A percentile compares a stretch with the other conserved stretches of the same genome.
Conservation (phyloP, 2,113 vertebrate genomes). For the Nibea albiflora region DNA sequence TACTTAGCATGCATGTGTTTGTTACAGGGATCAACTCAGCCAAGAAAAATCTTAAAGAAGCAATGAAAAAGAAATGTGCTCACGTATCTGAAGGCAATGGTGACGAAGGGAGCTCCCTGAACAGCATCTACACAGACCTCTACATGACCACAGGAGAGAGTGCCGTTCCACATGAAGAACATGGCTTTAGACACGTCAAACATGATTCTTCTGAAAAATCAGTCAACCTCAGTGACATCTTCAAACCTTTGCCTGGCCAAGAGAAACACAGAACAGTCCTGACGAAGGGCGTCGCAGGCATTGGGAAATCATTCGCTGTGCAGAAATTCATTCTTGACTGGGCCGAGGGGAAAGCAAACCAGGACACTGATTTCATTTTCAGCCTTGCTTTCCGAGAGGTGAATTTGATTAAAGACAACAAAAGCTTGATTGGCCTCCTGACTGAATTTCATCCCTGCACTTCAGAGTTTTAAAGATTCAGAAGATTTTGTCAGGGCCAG, state of each 20-base stretch:
- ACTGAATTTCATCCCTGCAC: slow-evolving; percentile 36
- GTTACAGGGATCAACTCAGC: too few relatives aligned
- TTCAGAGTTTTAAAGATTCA: not conserved
- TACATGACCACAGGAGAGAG: slow-evolving; percentile 16
- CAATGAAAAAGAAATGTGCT: too few relatives aligned
- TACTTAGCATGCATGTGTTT: too few relatives aligned
- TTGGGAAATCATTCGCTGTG: slow-evolving; percentile 66
- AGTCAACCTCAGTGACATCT: slow-evolving; percentile 1
- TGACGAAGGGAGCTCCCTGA: too few relatives aligned
- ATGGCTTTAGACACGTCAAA: not conserved
- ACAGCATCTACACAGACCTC: not conserved
- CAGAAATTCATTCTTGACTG: slow-evolving; percentile 65
- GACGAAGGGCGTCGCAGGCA: slow-evolving; percentile 59
- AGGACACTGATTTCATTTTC: slow-evolving; percentile 61
- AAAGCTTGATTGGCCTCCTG: slow-evolving; percentile 53
- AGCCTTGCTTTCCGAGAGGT: slow-evolving; percentile 62
- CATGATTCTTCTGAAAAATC: not conserved
- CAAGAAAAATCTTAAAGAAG: too few relatives aligned
- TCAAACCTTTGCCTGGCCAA: not conserved
- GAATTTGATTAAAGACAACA: slow-evolving; percentile 33
- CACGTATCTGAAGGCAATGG: too few relatives aligned
- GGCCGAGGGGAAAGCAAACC: slow-evolving; percentile 36
- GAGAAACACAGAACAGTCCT: slow-evolving; percentile 36
- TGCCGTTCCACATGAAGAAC: slow-evolving; percentile 16
- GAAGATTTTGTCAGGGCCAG: slow-evolving; percentile 12